Evolutionary conservation across 1,140 invertebrate species (phyloP), one percentile per base, ranked within the genome.

Genomic region (Bicyclus anynana): DNA sequence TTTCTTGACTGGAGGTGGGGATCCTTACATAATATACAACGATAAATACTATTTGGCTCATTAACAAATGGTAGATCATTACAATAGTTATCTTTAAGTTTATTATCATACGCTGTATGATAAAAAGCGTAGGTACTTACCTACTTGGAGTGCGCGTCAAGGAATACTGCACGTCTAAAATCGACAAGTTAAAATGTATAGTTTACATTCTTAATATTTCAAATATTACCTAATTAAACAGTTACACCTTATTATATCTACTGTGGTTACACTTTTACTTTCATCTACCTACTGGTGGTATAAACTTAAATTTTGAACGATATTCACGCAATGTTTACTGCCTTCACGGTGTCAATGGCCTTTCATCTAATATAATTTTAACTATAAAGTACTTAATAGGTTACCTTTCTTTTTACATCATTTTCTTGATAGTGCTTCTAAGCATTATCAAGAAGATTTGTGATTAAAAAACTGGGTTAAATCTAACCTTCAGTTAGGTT

Each of bases 1-100:
- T 42, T 52, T 83, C 44, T 71, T 81, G 13, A 49, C 67, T 49
- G 60, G 74, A 75, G 77, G 83, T 86, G 55, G 62, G 64, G 52
- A 48, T 54, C 37, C 53, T 62, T 61, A 51, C 21, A 62, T 62
- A 55, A 58, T 58, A 40, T 53, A 48, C 26, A 42, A 9, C 56
- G 44, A 67, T 67, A 63, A 67, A 33, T 37, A 26, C 33, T 59
- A 26, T 55, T 33, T 33, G 27, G 27, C 47, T 69, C 63, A 58
- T 62, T 65, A 59, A 57, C 52, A 59, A 56, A 40, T 40, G 12
- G 9, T 21, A 44, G 20, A 44, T 44, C 18, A 57, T 23, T 29
- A 50, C 16, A 53, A 44, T 52, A 62, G 51, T 67, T 69, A 72
- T 72, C 62, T 62, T 49, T 38, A 54, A 33, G 53, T 71, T 52